A percentile compares a stretch with the other conserved stretches of the same genome.
Conservation (phyloP, 1,140 invertebrate genomes). For the Megalopta genalis region DNA sequence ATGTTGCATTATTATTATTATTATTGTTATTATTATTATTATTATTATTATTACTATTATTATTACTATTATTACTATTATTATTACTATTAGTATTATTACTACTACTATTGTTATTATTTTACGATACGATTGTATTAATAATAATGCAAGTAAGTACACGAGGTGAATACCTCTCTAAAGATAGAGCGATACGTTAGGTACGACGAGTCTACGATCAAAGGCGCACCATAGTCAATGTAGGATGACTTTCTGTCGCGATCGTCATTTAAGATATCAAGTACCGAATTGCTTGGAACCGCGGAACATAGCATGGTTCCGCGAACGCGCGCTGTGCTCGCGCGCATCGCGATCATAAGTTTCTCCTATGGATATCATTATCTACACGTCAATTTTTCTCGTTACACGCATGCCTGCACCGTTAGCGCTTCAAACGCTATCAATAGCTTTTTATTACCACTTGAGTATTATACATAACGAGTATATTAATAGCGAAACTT, state of each 20-base stretch:
- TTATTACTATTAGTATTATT: neutral
- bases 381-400: conserved; percentile 9
- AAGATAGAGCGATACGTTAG: too few species aligned
- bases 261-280: neutral
- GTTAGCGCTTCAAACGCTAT: conserved; percentile 13
- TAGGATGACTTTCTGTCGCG: conserved; percentile 13
- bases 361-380: neutral
- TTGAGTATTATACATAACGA: neutral
- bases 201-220: conserved; percentile 5
- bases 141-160: too few species aligned
- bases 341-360: neutral
- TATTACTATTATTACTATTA: neutral
- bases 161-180: too few species aligned
- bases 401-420: conserved; percentile 15
- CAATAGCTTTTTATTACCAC: conserved; percentile 1
- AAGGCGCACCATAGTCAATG: neutral
- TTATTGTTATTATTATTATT: neutral
- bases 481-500: neutral
- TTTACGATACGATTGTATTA: neutral
- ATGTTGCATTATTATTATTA: neutral
- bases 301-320: neutral
- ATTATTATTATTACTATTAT: too few species aligned
- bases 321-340: too few species aligned
- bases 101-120: neutral
- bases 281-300: neutral